Evolutionary conservation across 2,113 vertebrate genomes (phyloP), one percentile per base, ranked within the genome.

Genomic region (Charina bottae): DNA sequence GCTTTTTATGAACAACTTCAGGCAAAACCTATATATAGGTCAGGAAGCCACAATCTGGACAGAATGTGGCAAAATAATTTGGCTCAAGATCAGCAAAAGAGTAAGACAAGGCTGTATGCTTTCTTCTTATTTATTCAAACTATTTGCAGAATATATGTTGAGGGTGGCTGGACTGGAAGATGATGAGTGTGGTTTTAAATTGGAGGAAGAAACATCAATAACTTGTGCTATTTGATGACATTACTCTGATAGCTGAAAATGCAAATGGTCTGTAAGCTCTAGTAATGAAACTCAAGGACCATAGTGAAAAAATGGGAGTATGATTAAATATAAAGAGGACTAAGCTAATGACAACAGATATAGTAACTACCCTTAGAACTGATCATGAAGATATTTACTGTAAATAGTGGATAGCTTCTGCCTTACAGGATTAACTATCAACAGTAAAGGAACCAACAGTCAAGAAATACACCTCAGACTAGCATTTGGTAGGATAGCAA

Each of bases 1-100:
- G 85, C 88, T 83, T 37, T 89, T 62, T 84, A 62, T 64, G 72
- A 92, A 90, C 33, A 78, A 78, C 6, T 78, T 21, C 68, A 78
- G 49, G 17, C n/a, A 78, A 78, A 78, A 19, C 17, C 33, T 78
- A 37, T 37, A 37, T 72, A 72, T 17, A 37, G n/a, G n/a, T 78
- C 33, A 37, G 72, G 33, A 78, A 78, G 1, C 17, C 8, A n/a
- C 68, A 78, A 78, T 78, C 15, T 78, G n/a, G 33, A 78, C 68
- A 78, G 68, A 78, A 78, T 1, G n/a, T 68, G 28, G 13, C 11
- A 56, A 42, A 78, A 78, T 21, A 23, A 42, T 42, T 7, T 78
- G 33, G 33, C 7, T 78, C 72, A 33, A 78, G 17, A 78, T 78
- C 33, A 42, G n/a, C 2, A 72, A 64, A 21, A 42, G 72, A 9